Base-by-base conservation (phyloP, 2,113 vertebrate genomes). In the Ia io region DNA sequence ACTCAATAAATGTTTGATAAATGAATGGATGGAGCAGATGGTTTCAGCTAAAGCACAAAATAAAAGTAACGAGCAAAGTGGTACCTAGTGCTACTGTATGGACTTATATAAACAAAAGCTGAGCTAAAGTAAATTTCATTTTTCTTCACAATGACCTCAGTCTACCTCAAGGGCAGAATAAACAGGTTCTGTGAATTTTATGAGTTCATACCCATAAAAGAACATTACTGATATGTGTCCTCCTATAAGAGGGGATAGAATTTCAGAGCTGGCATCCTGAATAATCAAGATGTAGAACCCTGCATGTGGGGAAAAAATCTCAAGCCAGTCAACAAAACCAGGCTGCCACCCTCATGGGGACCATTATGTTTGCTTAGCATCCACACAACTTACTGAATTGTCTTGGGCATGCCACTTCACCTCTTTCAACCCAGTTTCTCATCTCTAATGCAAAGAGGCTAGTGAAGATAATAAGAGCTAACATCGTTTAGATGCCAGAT, bases 91-190 rank as follows among this genome's bases (percentile, higher is more conserved):
- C 59, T 79, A 51, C 44, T 35, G 3, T 70, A 61, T 25, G 5
- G 47, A 82, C 25, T 85, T 95, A 47, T 4, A 40, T 59, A 91
- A 93, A 49, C 40, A 69, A 84, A 88, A 80, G 42, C 47, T 83
- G 84, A 85, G 37, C 35, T 71, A 32, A 87, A 80, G 79, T 90
- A 56, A 79, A 91, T 87, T 94, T 83, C 40, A 71, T 70, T 94
- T 93, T 20, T 63, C 76, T 93, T 91, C 37, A 20, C 30, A 80
- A 37, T 61, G 73, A 61, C 32, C 42, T 90, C 42, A 67, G 37
- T 77, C 59, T 42, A 16, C 37, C 84, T 94, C 87, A 56, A 78
- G 49, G 74, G 69, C 32, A 86, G 69, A 94, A 94, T 89, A 89
- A 91, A 94, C 84, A 93, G 23, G 37, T 76, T 79, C 59, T 40